Evolutionary conservation across 2,113 vertebrate genomes (phyloP), one percentile per base, ranked within the genome.

Genomic region (Pseudorasbora parva): DNA sequence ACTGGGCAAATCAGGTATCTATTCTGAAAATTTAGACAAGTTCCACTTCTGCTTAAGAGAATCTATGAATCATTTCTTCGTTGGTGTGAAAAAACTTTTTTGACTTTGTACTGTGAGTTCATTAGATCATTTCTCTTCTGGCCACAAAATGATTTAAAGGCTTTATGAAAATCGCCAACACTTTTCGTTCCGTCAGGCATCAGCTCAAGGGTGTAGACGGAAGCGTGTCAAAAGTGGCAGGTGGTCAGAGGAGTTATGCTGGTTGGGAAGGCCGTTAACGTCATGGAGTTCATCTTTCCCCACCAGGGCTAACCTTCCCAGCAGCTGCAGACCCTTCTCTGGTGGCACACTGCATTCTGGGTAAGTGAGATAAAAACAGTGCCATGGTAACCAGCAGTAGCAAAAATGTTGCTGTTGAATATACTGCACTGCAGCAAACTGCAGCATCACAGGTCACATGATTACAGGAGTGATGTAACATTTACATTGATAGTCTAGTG

Each of bases 181-280:
- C 27, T 47, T 23, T 69, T 78, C 17, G 57, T 14, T 4, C 33
- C n/a, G 30, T 66, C 17, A 64, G 62, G 47, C 43, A 8, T 62
- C 43, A 14, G 17, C 62, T 95, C 92, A 96, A 88, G 86, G 85
- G 59, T 93, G 88, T 60, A 97, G 91, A 43, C 96, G 94, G 91
- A 99, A 99, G 74, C 93, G 90, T 15, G 96, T 95, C 5, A 99
- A 87, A 47, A 99, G 91, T 2, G 98, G 97, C 49, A 99, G 94
- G 88, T 99, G 98, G 86, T 99, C 98, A 0, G 98, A 99, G 33
- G 98, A 96, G 91, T 95, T 96, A 3, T 85, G 89, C 85, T 94
- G 94, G 84, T 98, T 99, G 83, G 98, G 98, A 89, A 99, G 95
- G 14, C 94, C 93, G 5, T 95, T 95, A 82, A 96, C 94, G 74